Conservation (phyloP, 2,113 vertebrate genomes). For the Eulacestoma nigropectus region DNA sequence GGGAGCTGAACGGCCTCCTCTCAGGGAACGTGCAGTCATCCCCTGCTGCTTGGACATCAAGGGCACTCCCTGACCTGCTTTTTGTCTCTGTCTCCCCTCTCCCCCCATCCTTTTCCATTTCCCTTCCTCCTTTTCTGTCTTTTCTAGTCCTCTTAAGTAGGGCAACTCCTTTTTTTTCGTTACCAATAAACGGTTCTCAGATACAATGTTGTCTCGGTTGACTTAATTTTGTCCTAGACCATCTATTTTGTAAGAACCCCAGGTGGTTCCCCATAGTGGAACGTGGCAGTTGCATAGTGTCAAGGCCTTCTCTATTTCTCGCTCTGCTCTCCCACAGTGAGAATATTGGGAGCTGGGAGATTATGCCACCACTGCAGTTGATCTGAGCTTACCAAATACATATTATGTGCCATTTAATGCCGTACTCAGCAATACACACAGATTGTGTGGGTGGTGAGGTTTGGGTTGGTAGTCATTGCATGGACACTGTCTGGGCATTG, state of each 20-base stretch:
- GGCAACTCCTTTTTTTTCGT: background rate
- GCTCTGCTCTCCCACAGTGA: background rate
- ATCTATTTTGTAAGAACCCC: background rate
- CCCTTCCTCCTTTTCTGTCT: background rate
- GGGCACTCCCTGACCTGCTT: background rate
- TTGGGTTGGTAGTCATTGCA: background rate
- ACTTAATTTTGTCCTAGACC: background rate
- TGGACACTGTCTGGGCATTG: background rate
- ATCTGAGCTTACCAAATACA: background rate
- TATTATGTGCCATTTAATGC: background rate
- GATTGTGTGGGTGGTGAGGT: too few relatives aligned
- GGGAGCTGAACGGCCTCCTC: background rate
- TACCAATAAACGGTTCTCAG: background rate
- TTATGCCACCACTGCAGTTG: fast-evolving
- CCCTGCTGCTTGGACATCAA: background rate
- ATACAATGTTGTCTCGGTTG: background rate
- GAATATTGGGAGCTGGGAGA: fast-evolving
- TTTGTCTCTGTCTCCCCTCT: background rate
- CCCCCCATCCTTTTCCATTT: background rate
- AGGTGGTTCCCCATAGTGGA: background rate
- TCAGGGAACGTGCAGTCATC: background rate
- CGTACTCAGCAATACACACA: background rate
- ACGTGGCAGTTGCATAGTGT: background rate
- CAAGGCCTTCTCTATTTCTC: background rate
- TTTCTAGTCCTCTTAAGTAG: too few relatives aligned